Conservation (phyloP, 1,140 invertebrate genomes). For the Heliconius nattereri region DNA sequence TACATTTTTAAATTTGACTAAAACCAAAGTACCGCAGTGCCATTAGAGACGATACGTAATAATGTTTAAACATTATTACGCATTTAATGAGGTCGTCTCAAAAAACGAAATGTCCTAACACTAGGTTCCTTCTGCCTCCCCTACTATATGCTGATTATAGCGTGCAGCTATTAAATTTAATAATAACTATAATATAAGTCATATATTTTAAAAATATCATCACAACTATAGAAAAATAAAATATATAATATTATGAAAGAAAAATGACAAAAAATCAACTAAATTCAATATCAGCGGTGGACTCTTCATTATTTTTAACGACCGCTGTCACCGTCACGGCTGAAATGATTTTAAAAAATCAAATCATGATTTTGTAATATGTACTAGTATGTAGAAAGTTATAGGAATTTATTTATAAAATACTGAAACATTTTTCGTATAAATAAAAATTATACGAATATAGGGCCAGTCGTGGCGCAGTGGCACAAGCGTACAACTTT, state of each 20-base stretch:
- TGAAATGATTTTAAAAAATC: slow-evolving; percentile 12
- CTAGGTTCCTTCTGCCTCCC: neutral
- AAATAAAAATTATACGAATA: no score
- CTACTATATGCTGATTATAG: neutral
- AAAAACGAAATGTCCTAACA: neutral
- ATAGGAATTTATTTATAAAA: neutral
- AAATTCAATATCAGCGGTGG: slow-evolving; percentile 3
- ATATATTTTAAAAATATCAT: neutral
- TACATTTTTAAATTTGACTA: no score
- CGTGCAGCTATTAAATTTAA: neutral
- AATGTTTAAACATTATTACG: no score
- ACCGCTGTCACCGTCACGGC: slow-evolving; percentile 14
- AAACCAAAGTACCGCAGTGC: no score
- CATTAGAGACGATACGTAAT: no score
- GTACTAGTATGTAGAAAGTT: neutral
- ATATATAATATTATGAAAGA: neutral
- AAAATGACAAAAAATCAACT: neutral
- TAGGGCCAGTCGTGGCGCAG: no score
- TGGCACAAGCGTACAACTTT: no score
- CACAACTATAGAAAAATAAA: neutral
- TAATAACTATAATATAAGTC: no score
- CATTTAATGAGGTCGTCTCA: no score
- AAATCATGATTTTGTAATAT: neutral
- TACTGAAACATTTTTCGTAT: no score
- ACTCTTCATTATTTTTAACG: slow-evolving; percentile 15